A percentile compares a stretch with the other conserved stretches of the same genome.
Conservation (phyloP, 2,797 vertebrate genomes). For the Distichodus sexfasciatus region DNA sequence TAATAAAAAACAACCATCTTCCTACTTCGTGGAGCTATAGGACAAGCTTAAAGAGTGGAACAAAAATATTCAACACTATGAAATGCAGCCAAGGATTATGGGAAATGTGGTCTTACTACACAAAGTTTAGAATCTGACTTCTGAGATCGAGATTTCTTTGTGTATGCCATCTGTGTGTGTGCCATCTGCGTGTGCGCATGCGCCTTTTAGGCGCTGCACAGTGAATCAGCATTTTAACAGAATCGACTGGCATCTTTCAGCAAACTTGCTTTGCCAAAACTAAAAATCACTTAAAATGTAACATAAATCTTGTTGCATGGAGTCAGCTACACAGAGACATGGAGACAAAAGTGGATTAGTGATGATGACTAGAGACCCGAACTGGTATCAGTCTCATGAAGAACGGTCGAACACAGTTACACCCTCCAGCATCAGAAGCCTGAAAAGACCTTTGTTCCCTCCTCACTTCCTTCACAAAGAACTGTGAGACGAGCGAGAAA, state of each 20-base stretch:
- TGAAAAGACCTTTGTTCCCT: conserved; percentile 17
- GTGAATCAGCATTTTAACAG: conserved; percentile 14
- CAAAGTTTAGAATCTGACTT: background rate
- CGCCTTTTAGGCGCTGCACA: no score
- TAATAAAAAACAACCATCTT: conserved; percentile 18
- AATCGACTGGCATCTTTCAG: background rate
- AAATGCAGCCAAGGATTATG: conserved; percentile 9
- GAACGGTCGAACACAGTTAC: background rate
- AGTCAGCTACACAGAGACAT: background rate
- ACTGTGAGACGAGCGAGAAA: conserved; percentile 64
- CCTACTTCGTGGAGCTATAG: background rate
- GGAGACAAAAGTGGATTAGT: no score
- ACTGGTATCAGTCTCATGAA: no score
- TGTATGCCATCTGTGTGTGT: background rate
- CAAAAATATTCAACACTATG: conserved; percentile 14
- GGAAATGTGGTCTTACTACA: background rate
- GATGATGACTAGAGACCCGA: no score
- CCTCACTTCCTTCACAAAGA: conserved; percentile 22
- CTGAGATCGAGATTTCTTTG: background rate
- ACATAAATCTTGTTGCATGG: background rate
- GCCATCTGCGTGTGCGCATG: background rate
- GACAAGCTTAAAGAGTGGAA: background rate
- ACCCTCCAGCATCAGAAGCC: background rate
- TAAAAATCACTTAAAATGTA: no score
- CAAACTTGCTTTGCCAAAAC: background rate